Conservation (phyloP, 2,888 invertebrate species). For the Cacoxenus indagator region DNA sequence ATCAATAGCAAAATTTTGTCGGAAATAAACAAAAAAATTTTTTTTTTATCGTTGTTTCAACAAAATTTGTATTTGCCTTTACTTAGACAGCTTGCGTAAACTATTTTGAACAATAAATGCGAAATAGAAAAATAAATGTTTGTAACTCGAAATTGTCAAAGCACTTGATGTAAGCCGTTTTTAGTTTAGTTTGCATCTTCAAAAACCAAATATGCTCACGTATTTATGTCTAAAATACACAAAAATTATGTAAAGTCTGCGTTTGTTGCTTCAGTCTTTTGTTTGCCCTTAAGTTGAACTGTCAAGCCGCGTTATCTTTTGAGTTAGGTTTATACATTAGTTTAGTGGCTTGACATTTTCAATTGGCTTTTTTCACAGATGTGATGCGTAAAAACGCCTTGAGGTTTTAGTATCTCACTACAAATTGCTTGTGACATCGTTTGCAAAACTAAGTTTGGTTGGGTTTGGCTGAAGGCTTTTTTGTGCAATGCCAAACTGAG, state of each 20-base stretch:
- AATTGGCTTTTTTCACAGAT: neutral
- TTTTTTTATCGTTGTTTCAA: neutral
- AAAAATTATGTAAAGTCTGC: neutral
- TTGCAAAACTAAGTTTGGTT: too few species aligned
- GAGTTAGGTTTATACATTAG: neutral
- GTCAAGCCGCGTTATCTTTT: neutral
- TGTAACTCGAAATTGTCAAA: neutral
- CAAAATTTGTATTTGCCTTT: neutral
- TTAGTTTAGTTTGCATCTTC: neutral
- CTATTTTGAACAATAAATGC: neutral
- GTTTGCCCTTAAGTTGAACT: neutral
- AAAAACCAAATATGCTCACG: neutral
- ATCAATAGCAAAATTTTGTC: neutral
- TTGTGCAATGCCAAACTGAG: too few species aligned
- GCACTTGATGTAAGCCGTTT: neutral
- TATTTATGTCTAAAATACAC: neutral
- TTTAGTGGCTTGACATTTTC: neutral
- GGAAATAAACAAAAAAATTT: neutral
- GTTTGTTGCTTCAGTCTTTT: constrained; percentile 20
- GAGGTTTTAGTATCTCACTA: neutral
- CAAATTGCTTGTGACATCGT: neutral
- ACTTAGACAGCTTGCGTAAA: neutral
- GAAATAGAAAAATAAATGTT: constrained; percentile 4
- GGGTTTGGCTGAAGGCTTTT: too few species aligned
- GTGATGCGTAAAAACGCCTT: neutral